Evolutionary conservation across 2,888 invertebrate genomes (phyloP).

Genomic region (Tortricodes alternella): DNA sequence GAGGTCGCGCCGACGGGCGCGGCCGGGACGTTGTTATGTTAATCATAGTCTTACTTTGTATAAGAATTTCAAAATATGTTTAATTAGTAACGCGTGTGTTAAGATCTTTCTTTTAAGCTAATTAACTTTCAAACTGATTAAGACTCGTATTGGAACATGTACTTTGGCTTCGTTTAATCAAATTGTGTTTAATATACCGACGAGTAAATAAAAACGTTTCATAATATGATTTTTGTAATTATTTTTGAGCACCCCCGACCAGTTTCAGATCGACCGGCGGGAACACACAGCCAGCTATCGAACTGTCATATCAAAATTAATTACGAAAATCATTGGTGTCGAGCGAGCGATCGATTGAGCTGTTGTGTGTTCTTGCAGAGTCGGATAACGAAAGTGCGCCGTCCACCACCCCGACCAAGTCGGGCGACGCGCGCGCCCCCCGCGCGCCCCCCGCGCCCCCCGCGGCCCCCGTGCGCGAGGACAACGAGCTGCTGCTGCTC

Average conservation of each 20-base stretch:
- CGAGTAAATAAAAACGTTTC: slow-evolving; percentile 81
- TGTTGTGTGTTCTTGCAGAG: slow-evolving; percentile 88
- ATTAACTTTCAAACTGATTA: slow-evolving; percentile 68
- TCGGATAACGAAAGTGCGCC: slow-evolving; percentile 89
- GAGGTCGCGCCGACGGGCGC: neutral
- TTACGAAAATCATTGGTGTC: slow-evolving; percentile 74
- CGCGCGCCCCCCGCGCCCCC: slow-evolving; percentile 84
- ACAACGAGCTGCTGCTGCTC: slow-evolving; percentile 85
- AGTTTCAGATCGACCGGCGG: slow-evolving; percentile 66
- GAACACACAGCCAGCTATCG: slow-evolving; percentile 69
- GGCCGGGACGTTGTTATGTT: slow-evolving; percentile 74
- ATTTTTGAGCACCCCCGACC: slow-evolving; percentile 71
- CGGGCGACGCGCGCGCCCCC: slow-evolving; percentile 69
- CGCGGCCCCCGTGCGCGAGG: slow-evolving; percentile 67
- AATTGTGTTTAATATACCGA: slow-evolving; percentile 81
- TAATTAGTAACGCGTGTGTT: slow-evolving; percentile 70
- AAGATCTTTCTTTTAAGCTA: slow-evolving; percentile 71
- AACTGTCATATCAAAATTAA: slow-evolving; percentile 75
- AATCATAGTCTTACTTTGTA: slow-evolving; percentile 72
- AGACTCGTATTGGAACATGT: slow-evolving; percentile 68
- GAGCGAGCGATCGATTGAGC: slow-evolving; percentile 52
- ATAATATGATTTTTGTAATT: slow-evolving; percentile 82
- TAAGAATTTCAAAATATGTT: slow-evolving; percentile 73
- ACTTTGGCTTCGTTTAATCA: slow-evolving; percentile 77
- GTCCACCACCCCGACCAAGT: slow-evolving; percentile 82